phyloP scores from a whole-genome alignment of 2,113 vertebrate genomes.

The Capreolus pygargus region DNA sequence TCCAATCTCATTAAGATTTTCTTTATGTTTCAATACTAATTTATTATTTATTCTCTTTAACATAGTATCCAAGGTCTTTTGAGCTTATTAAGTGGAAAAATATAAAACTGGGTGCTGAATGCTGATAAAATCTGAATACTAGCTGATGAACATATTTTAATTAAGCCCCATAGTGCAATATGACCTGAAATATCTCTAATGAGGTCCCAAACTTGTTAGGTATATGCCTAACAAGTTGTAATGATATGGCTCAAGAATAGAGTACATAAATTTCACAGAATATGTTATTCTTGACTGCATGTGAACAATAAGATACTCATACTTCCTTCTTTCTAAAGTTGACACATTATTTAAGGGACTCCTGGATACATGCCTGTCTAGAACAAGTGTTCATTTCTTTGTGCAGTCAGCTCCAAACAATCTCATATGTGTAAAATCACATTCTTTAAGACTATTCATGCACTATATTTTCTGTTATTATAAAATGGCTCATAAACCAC shows the following conservation, averaged over 20 bases:
- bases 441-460: constrained; percentile 57
- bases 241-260: neutral
- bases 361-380: neutral
- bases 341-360: neutral
- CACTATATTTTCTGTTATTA: constrained; percentile 50
- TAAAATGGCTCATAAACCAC: constrained; percentile 61
- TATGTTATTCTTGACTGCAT: neutral
- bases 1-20: neutral
- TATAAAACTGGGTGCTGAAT: neutral
- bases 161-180: neutral
- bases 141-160: neutral
- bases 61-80: neutral
- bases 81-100: neutral
- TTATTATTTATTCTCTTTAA: neutral
- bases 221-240: neutral
- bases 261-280: neutral
- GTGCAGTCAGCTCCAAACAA: constrained; percentile 40
- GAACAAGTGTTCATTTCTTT: constrained; percentile 39
- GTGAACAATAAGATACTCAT: constrained; percentile 22
- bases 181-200: neutral
- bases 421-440: constrained; percentile 49
- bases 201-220: neutral
- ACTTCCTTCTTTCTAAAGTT: constrained; percentile 34
- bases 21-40: neutral
- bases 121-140: neutral